These are phyloP conservation scores for Microctonus aethiopoides DNA, from an alignment of 2,888 invertebrate genomes.

Conservation along the genomic window DNA sequence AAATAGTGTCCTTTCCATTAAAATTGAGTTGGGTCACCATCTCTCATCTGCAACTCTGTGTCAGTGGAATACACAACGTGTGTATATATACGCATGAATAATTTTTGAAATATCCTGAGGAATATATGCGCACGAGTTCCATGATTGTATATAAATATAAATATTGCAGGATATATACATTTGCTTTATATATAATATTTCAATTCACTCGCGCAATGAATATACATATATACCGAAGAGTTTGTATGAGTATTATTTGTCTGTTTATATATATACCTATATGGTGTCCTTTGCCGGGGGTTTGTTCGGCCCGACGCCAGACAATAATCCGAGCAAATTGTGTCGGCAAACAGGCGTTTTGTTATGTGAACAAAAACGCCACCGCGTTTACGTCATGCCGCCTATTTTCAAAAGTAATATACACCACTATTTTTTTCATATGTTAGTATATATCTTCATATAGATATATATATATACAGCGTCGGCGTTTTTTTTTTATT, in stretches of 20 bases:
- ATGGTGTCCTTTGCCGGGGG: neutral
- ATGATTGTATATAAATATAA: too few species aligned
- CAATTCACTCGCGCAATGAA: neutral
- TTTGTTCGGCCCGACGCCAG: conserved; percentile 8
- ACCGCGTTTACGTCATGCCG: conserved; percentile 64
- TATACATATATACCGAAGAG: too few species aligned
- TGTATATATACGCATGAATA: neutral
- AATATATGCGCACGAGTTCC: neutral
- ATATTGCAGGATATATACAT: neutral
- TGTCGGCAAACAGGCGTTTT: conserved; percentile 64
- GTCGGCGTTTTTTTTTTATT: conserved; percentile 23
- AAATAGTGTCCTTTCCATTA: conserved; percentile 16
- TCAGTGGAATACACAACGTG: neutral
- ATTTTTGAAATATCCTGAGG: neutral
- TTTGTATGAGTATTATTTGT: too few species aligned
- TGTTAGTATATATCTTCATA: too few species aligned
- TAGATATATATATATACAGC: conserved; percentile 1
- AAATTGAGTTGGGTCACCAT: conserved; percentile 19
- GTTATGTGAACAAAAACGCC: conserved; percentile 53
- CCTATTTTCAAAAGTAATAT: conserved; percentile 67
- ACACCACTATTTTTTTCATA: conserved; percentile 59
- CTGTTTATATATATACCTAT: too few species aligned
- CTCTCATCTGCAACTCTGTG: conserved; percentile 12
- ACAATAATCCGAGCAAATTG: conserved; percentile 60
- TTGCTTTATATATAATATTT: neutral